Percentiles rank a stretch among this genome's conserved stretches.
These are phyloP conservation scores for Ianthella basta DNA, from an alignment of 37 sponge, comb jelly and placozoan genomes.

Conservation along the genomic window DNA sequence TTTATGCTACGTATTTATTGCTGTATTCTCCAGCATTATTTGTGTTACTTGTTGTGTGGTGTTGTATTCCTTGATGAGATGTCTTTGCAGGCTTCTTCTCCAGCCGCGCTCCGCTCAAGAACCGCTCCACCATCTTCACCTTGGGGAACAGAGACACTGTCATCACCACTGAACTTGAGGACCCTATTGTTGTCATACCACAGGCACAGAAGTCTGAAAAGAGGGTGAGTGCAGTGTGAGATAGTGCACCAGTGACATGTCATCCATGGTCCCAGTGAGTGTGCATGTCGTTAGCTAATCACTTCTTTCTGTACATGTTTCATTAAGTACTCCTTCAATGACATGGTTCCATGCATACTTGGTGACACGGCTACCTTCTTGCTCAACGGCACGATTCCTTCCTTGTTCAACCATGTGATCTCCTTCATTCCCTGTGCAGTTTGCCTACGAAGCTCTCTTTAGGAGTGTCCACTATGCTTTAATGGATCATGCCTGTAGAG, in stretches of 20 bases:
- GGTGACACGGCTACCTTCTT: background rate
- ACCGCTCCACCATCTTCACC: slow-evolving; percentile 92
- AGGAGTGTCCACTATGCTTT: slow-evolving; percentile 92
- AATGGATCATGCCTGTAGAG: slow-evolving; percentile 92
- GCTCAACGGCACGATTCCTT: background rate
- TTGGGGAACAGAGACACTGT: slow-evolving; percentile 89
- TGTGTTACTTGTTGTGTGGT: background rate
- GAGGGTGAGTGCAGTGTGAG: slow-evolving; percentile 43
- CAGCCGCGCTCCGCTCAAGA: slow-evolving; percentile 75
- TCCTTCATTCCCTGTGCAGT: slow-evolving; percentile 51
- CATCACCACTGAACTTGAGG: slow-evolving; percentile 93
- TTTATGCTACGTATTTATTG: no score
- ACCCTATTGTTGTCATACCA: slow-evolving; percentile 94
- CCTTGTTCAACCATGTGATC: background rate
- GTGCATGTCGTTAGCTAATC: no score
- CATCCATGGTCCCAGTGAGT: no score
- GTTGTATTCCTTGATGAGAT: no score
- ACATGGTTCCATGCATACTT: background rate
- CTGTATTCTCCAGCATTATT: background rate
- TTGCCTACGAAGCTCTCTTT: slow-evolving; percentile 89
- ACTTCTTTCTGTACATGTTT: background rate
- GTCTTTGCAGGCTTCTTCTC: slow-evolving; percentile 66
- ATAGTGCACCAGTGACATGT: background rate
- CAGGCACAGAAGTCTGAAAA: slow-evolving; percentile 87
- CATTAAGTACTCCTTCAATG: background rate